A percentile compares a stretch with the other conserved stretches of the same genome.
Evolutionary conservation across 2,113 vertebrate species (phyloP).

Genomic region (Hydrochoerus hydrochaeris): DNA sequence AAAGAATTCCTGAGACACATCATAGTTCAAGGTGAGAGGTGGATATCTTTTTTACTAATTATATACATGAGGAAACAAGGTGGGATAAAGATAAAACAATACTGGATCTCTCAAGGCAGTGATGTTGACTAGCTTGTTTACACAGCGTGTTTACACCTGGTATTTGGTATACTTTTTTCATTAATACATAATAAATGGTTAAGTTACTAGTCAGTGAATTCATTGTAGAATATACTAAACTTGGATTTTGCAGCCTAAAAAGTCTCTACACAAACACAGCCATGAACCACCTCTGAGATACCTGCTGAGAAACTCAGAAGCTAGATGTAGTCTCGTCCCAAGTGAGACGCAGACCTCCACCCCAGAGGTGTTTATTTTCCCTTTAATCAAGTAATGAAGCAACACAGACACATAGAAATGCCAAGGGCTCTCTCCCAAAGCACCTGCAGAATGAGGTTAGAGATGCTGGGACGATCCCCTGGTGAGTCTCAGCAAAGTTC

Average conservation of each 20-base stretch:
- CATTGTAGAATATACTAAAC: background rate
- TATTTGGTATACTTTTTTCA: background rate
- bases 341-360: slow-evolving; percentile 36
- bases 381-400: slow-evolving; percentile 78
- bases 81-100: background rate
- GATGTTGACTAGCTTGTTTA: background rate
- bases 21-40: background rate
- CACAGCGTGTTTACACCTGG: background rate
- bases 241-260: background rate
- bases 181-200: background rate
- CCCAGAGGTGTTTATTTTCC: slow-evolving; percentile 78
- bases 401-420: slow-evolving; percentile 63
- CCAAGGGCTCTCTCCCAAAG: slow-evolving; percentile 31
- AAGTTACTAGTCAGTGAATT: background rate
- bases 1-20: background rate
- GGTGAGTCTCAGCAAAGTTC: background rate
- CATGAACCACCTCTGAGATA: background rate
- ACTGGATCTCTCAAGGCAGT: background rate
- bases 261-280: background rate
- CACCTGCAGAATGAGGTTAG: background rate
- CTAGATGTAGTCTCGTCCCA: slow-evolving; percentile 20
- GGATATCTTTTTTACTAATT: background rate
- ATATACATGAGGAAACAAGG: background rate
- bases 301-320: slow-evolving; percentile 35
- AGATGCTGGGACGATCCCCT: slow-evolving; percentile 51